Percentiles rank a stretch among this genome's conserved stretches.
Evolutionary conservation across 1,140 invertebrate genomes (phyloP).

Genomic region (Sipha flava): DNA sequence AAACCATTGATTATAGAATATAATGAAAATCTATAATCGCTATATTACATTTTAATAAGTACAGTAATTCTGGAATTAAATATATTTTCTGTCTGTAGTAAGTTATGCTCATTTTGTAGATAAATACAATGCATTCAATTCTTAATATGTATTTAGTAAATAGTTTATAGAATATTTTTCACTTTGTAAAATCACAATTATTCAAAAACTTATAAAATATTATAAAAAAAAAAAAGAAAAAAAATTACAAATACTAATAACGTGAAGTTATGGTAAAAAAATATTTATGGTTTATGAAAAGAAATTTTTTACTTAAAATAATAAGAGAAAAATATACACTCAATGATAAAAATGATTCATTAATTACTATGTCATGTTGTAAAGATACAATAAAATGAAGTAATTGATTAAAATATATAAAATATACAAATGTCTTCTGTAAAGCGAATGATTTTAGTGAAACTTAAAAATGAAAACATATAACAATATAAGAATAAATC

Average conservation of each 20-base stretch:
- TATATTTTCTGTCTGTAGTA: background rate
- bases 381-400: background rate
- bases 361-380: background rate
- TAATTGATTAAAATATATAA: background rate
- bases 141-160: too few relatives aligned
- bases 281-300: background rate
- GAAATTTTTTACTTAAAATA: background rate
- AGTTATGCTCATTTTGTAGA: background rate
- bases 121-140: background rate
- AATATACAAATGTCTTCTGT: background rate
- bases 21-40: too few relatives aligned
- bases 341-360: background rate
- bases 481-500: background rate
- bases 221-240: too few relatives aligned
- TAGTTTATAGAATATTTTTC: background rate
- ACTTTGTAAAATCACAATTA: background rate
- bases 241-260: background rate
- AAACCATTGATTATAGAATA: background rate
- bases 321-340: background rate
- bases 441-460: background rate
- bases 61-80: background rate
- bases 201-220: background rate
- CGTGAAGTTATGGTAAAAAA: background rate
- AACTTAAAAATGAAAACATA: background rate
- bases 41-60: background rate